Percentiles rank a stretch among this genome's conserved stretches.
Evolutionary conservation across 1,140 invertebrate genomes (phyloP).

Genomic region (Caenorhabditis elegans): DNA sequence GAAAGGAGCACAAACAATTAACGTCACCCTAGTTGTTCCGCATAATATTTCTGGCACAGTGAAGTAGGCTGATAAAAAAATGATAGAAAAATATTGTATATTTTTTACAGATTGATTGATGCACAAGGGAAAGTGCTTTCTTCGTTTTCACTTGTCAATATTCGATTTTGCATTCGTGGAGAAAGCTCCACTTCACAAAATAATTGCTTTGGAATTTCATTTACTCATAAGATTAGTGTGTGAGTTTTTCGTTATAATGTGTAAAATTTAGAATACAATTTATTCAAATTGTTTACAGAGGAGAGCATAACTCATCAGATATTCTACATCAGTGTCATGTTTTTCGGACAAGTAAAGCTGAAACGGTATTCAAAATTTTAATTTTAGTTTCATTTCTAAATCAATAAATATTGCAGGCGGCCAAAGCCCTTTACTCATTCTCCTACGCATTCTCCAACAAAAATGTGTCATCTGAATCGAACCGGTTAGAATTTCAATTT

Average conservation of each 20-base stretch:
- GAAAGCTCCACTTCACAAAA: constrained; percentile 79
- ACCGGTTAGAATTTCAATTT: constrained; percentile 70
- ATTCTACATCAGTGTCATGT: constrained; percentile 80
- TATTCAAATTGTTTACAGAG: constrained; percentile 71
- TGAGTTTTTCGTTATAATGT: background rate
- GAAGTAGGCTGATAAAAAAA: constrained; percentile 67
- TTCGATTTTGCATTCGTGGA: constrained; percentile 90
- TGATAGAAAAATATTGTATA: background rate
- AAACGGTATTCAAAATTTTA: constrained; percentile 76
- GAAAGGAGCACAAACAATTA: constrained; percentile 74
- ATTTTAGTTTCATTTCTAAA: background rate
- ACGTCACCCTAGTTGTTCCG: constrained; percentile 84
- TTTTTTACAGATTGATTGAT: constrained; percentile 36
- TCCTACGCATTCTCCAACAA: constrained; percentile 79
- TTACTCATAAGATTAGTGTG: constrained; percentile 76
- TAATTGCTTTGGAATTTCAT: constrained; percentile 94
- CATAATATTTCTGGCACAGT: constrained; percentile 77
- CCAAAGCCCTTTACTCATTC: constrained; percentile 79
- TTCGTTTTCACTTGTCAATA: constrained; percentile 85
- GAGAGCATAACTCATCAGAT: constrained; percentile 77
- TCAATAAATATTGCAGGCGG: constrained; percentile 70
- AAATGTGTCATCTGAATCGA: constrained; percentile 68
- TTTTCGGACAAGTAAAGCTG: constrained; percentile 91
- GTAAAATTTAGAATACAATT: too few relatives aligned
- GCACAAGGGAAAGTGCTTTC: background rate